A percentile compares a stretch with the other conserved stretches of the same genome.
Evolutionary conservation across 2,888 invertebrate genomes (phyloP).

Genomic region (Drosophila mayaguana): DNA sequence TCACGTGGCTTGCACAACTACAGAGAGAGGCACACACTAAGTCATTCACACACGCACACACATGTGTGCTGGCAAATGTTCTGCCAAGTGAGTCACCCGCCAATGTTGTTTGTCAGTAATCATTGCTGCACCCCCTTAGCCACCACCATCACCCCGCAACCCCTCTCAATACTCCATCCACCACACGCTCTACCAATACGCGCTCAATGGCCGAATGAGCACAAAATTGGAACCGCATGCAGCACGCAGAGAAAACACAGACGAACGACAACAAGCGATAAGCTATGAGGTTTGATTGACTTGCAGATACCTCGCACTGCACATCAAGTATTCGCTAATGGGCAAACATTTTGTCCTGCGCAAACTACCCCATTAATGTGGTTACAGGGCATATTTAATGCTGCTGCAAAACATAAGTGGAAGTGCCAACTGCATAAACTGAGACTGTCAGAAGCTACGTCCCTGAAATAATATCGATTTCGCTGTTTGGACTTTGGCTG

Average conservation of each 20-base stretch:
- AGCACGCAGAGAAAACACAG: conserved; percentile 33
- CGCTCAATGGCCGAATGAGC: conserved; percentile 63
- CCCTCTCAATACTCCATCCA: background rate
- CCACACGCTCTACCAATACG: conserved; percentile 28
- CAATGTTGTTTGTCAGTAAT: conserved; percentile 46
- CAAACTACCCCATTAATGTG: background rate
- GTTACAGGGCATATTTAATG: conserved; percentile 12
- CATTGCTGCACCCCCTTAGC: conserved; percentile 13
- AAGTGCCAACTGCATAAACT: conserved; percentile 35
- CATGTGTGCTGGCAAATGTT: conserved; percentile 50
- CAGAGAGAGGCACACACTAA: conserved; percentile 2
- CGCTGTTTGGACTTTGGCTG: conserved; percentile 63
- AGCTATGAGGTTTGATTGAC: conserved; percentile 1
- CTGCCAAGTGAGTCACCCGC: conserved; percentile 71
- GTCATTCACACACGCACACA: conserved; percentile 1
- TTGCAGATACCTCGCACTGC: background rate
- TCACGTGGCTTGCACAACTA: conserved; percentile 40
- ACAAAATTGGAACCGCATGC: conserved; percentile 69
- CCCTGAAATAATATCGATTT: conserved; percentile 80
- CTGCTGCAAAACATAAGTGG: conserved; percentile 18
- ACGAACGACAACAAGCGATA: conserved; percentile 13
- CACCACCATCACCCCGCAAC: background rate
- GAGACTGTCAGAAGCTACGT: conserved; percentile 52
- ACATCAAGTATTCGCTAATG: background rate
- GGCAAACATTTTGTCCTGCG: background rate